phyloP scores from a whole-genome alignment of 23 tunicate species.

The Ciona savignyi region DNA sequence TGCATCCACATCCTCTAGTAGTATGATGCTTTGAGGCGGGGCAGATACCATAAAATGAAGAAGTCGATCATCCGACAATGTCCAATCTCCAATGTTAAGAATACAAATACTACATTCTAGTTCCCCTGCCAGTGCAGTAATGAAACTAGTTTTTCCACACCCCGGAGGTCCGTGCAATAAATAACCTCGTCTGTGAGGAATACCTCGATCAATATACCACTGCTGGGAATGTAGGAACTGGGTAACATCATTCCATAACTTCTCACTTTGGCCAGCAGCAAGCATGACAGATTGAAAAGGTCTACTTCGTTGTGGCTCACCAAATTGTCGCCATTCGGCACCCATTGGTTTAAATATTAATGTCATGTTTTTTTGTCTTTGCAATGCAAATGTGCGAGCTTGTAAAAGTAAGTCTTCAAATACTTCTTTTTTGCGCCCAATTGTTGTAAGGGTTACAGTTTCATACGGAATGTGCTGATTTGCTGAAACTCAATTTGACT shows the following conservation, averaged over 20 bases:
- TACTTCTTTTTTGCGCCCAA: slow-evolving; percentile 63
- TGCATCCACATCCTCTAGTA: slow-evolving; percentile 93
- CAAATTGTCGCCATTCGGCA: slow-evolving; percentile 88
- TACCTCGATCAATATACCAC: slow-evolving; percentile 88
- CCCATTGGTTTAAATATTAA: slow-evolving; percentile 82
- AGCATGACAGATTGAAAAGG: slow-evolving; percentile 70
- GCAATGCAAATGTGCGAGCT: slow-evolving; percentile 43
- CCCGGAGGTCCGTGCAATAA: slow-evolving; percentile 84
- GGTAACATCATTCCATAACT: slow-evolving; percentile 53
- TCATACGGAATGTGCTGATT: slow-evolving; percentile 79
- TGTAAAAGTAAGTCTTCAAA: slow-evolving; percentile 59
- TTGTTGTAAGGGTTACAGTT: slow-evolving; percentile 76
- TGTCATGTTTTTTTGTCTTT: slow-evolving; percentile 61
- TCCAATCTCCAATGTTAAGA: slow-evolving; percentile 68
- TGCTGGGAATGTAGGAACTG: slow-evolving; percentile 46
- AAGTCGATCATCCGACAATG: slow-evolving; percentile 92
- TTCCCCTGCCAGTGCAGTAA: slow-evolving; percentile 71
- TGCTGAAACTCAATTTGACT: slow-evolving; percentile 49
- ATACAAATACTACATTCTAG: slow-evolving; percentile 78
- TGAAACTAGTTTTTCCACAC: slow-evolving; percentile 69
- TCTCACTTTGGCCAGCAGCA: slow-evolving; percentile 48
- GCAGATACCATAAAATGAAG: slow-evolving; percentile 77
- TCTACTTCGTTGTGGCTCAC: slow-evolving; percentile 68
- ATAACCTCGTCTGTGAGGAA: slow-evolving; percentile 71
- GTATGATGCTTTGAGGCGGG: slow-evolving; percentile 92